Base-by-base conservation (phyloP, 2,113 vertebrate species). In the Lanius collurio region DNA sequence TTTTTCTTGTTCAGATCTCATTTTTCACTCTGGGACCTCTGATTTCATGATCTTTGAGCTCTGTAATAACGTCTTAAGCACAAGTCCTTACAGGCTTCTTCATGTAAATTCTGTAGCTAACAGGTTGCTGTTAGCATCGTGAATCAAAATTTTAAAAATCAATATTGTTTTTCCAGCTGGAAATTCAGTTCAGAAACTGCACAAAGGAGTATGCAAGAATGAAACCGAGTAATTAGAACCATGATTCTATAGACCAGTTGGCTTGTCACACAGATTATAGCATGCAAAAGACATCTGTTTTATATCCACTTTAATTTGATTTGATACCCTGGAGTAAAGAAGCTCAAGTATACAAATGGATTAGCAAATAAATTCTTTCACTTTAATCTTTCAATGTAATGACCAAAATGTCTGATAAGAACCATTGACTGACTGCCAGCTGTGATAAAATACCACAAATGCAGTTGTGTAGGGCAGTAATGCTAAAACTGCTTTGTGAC, bases 381-480 rank as follows among this genome's bases (percentile, higher is more conserved):
- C 39, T 93, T 87, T 78, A 87, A 87, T 87, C 46, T 37, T 93
- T 87, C 2, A 2, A 23, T 85, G 7, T 69, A 88, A 93, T 83
- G 68, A 86, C 31, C 28, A 59, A 83, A 88, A 74, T 74, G 30
- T 85, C 50, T 86, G 59, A 90, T 88, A 88, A 94, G 71, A 93
- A 27, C 30, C 13, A 59, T 39, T 81, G 69, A 93, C 63, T 90
- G 62, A 46, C 69, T 91, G 30, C 73, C 37, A 80, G 46, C 57
- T 93, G 67, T 76, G 87, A 87, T 73, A 91, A 94, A 94, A 90
- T 6, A 73, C 60, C 81, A 49, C 21, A 87, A 87, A 87, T 73
- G 39, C 37, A 71, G 69, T 65, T 5, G 7, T 39, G 39, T 87
- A 62, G 37, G 21, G 15, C 4, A 17, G 65, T 69, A 84, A 70